Evolutionary conservation across 1,140 invertebrate species (phyloP).

Genomic region (Bombus soroeensis): DNA sequence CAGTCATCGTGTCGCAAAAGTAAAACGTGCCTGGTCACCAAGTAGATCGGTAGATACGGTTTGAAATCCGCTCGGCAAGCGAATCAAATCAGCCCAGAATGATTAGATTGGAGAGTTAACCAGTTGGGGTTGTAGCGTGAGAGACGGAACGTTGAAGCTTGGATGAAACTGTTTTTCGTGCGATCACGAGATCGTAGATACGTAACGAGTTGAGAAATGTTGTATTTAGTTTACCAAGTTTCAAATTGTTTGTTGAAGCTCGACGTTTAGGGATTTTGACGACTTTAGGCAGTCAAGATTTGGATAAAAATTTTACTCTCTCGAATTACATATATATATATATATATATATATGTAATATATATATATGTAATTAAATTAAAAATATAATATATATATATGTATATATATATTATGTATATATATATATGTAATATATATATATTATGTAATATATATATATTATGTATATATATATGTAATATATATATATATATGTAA

Average conservation of each 20-base stretch:
- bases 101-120: neutral
- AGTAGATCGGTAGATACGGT: neutral
- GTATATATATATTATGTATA: too few species aligned
- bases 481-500: too few species aligned
- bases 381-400: too few species aligned
- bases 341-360: too few species aligned
- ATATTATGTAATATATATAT: too few species aligned
- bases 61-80: neutral
- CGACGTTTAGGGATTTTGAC: neutral
- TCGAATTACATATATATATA: too few species aligned
- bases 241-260: neutral
- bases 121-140: neutral
- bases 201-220: neutral
- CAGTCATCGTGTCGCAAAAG: slow-evolving; percentile 59
- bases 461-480: too few species aligned
- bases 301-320: too few species aligned
- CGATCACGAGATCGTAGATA: neutral
- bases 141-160: too few species aligned
- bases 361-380: too few species aligned
- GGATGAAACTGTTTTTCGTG: neutral
- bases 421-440: too few species aligned
- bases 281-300: too few species aligned
- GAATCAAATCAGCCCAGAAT: neutral
- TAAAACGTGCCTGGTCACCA: slow-evolving; percentile 55
- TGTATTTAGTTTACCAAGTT: neutral